Evolutionary conservation across 1,140 invertebrate species (phyloP), one percentile per base, ranked within the genome.

Genomic region (Tetraneura akinire): DNA sequence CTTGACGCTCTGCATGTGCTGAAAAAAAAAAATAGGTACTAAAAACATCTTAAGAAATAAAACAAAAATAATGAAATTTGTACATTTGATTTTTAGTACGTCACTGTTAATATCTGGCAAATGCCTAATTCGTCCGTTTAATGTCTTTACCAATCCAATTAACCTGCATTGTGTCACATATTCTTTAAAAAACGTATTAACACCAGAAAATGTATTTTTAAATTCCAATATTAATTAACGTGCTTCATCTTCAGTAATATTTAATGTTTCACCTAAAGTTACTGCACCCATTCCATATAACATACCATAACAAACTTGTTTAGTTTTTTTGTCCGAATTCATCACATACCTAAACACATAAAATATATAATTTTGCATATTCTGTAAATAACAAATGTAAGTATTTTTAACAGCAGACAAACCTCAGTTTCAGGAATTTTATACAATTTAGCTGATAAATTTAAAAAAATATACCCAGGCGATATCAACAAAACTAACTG

Each of bases 251-350:
- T 95, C 92, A 5, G 89, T 88, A n/a, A 97, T 89, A 78, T 90
- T 90, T 23, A 99, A 86, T 78, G 92, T 90, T 81, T 96, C 92
- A 0, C 92, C 89, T n/a, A 99, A 87, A 1, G 93, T 89, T 84
- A 91, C 94, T 16, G 90, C 88, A 14, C 97, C 95, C 90, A 98
- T 98, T n/a, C 97, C 97, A 86, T 99, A 99, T 68, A 99, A 92
- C 82, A 99, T 96, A 11, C 95, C 97, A 87, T 99, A 99, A 83
- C 95, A 97, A 18, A 99, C 90, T 87, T 98, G 91, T 86, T 98
- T 98, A 0, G 95, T 93, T 83, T 92, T n/a, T 91, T 83, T 96
- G 93, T 64, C 96, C 88, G 82, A 94, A 87, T 76, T 90, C 88
- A 66, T 91, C 88, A 21, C 90, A 90, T 0, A 96, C 91, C 91